These are phyloP conservation scores for Rhagoletis zephyria DNA, from an alignment of 1,140 invertebrate species.

Conservation along the genomic window DNA sequence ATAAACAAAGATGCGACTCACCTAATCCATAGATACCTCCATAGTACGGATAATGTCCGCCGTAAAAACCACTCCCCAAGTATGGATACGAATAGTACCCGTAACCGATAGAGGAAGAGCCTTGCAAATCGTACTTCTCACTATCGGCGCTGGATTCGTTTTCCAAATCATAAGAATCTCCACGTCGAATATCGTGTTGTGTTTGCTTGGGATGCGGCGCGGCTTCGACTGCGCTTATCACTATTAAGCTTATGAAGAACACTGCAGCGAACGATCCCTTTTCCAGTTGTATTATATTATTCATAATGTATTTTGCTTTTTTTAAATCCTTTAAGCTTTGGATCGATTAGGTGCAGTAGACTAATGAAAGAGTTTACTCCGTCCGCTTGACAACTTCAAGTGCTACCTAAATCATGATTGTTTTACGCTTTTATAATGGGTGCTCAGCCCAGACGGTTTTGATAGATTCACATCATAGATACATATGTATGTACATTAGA, in stretches of 20 bases:
- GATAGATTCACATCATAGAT: neutral
- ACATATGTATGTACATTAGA: no score
- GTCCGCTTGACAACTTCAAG: neutral
- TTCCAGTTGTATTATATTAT: neutral
- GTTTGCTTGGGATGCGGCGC: slow-evolving; percentile 61
- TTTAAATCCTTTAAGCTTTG: neutral
- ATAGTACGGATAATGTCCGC: slow-evolving; percentile 61
- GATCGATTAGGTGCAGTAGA: neutral
- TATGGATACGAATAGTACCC: slow-evolving; percentile 70
- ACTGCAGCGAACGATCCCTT: neutral
- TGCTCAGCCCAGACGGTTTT: neutral
- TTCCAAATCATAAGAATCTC: slow-evolving; percentile 58
- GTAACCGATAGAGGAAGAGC: slow-evolving; percentile 66
- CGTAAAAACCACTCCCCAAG: slow-evolving; percentile 60
- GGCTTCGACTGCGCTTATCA: slow-evolving; percentile 54
- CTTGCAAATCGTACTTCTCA: slow-evolving; percentile 68
- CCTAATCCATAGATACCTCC: slow-evolving; percentile 57
- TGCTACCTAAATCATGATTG: neutral
- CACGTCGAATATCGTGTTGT: slow-evolving; percentile 55
- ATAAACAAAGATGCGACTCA: neutral
- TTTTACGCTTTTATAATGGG: slow-evolving; percentile 40
- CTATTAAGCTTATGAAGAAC: neutral
- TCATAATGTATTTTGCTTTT: neutral
- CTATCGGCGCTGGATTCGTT: slow-evolving; percentile 60
- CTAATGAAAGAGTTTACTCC: neutral